Base-by-base conservation (phyloP, 2,797 vertebrate genomes). In the Danio aesculapii region DNA sequence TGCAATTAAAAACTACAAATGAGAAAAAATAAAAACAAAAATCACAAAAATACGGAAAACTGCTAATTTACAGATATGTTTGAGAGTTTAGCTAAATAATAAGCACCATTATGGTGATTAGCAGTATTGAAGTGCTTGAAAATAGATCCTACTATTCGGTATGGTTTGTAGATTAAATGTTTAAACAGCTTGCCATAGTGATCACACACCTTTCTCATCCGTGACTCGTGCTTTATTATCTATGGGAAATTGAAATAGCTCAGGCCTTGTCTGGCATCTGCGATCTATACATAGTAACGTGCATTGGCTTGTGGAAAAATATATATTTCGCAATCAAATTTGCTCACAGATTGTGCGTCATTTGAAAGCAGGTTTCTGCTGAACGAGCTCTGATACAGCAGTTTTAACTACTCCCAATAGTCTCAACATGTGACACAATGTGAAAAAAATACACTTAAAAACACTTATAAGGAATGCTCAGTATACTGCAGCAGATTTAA, bases 401-500 rank as follows among this genome's bases (percentile, higher is more conserved):
- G 17, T 12, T 44, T 53, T 30, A 3, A 21, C 17, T 47, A 8
- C 16, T 55, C 30, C 11, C 19, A 39, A 0, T 16, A 4, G 2
- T 68, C 50, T 52, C 16, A 53, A 12, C 74, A 66, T 44, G 61
- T 76, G 61, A 76, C 39, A 50, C 14, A n/a, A n/a, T n/a, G n/a
- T n/a, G n/a, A n/a, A n/a, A n/a, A n/a, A n/a, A n/a, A n/a, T n/a
- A n/a, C n/a, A n/a, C n/a, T n/a, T n/a, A n/a, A n/a, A n/a, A n/a
- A n/a, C n/a, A n/a, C n/a, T n/a, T n/a, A n/a, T n/a, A n/a, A n/a
- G n/a, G n/a, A n/a, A n/a, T n/a, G n/a, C n/a, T n/a, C n/a, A n/a
- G n/a, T n/a, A n/a, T n/a, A n/a, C n/a, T n/a, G n/a, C n/a, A n/a
- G n/a, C n/a, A n/a, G n/a, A n/a, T n/a, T n/a, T n/a, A n/a, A n/a